Conservation (phyloP, 2,888 invertebrate species). For the Monochamus alternatus region DNA sequence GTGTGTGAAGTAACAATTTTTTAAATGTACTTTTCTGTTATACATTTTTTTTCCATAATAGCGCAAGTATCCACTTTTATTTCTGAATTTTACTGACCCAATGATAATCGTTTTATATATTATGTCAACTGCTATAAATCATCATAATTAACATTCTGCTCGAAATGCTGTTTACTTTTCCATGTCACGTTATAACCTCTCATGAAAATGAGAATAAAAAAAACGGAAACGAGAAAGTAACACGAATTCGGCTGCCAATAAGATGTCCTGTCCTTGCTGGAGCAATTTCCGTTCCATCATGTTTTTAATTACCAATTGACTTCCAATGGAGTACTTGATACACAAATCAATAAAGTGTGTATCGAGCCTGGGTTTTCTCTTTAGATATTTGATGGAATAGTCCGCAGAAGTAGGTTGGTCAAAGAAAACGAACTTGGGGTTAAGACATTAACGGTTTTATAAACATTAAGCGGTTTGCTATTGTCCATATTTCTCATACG, state of each 20-base stretch:
- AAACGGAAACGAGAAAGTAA: too few relatives aligned
- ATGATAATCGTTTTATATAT: too few relatives aligned
- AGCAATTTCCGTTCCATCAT: neutral
- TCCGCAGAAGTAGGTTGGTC: neutral
- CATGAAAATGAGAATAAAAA: too few relatives aligned
- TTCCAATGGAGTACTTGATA: neutral
- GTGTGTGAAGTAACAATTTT: too few relatives aligned
- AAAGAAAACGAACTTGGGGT: constrained; percentile 5
- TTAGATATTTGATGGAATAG: constrained; percentile 1
- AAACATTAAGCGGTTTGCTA: neutral
- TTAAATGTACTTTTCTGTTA: too few relatives aligned
- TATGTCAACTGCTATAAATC: too few relatives aligned
- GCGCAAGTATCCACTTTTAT: too few relatives aligned
- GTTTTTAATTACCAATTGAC: neutral
- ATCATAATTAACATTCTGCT: too few relatives aligned
- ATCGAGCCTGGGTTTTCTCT: constrained; percentile 9
- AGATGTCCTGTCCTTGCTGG: neutral
- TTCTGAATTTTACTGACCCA: too few relatives aligned
- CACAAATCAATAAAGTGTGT: neutral
- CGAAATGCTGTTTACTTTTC: too few relatives aligned
- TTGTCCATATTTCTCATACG: constrained; percentile 11
- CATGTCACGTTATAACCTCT: too few relatives aligned
- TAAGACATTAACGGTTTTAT: neutral
- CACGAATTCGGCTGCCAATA: neutral
- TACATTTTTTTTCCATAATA: too few relatives aligned